A percentile compares a stretch with the other conserved stretches of the same genome.
phyloP scores from a whole-genome alignment of 2,888 invertebrate species.

The Acronicta alni region DNA sequence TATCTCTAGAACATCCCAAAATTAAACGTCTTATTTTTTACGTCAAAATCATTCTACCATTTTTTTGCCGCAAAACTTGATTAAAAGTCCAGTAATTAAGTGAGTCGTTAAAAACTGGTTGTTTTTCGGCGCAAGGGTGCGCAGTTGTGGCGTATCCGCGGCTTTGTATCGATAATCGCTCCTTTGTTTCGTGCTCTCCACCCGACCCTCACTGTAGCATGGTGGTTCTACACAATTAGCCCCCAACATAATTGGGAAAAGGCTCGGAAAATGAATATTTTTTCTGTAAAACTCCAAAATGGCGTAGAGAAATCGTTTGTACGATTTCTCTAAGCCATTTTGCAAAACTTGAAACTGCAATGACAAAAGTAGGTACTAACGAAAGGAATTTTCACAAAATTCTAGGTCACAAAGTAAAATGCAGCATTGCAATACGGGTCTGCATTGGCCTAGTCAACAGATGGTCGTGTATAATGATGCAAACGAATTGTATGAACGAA shows the following conservation, averaged over 20 bases:
- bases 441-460: neutral
- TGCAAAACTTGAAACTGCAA: too few species aligned
- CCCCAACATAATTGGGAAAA: too few species aligned
- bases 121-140: slow-evolving; percentile 34
- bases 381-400: slow-evolving; percentile 19
- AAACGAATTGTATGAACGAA: neutral
- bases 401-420: slow-evolving; percentile 10
- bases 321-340: slow-evolving; percentile 6
- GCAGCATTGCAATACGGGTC: neutral
- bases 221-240: slow-evolving; percentile 52
- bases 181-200: slow-evolving; percentile 44
- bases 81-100: slow-evolving; percentile 54
- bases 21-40: slow-evolving; percentile 32
- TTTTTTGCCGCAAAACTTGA: slow-evolving; percentile 45
- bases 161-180: slow-evolving; percentile 50
- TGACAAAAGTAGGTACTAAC: slow-evolving; percentile 1
- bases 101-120: slow-evolving; percentile 50
- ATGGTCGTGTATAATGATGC: neutral
- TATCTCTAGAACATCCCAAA: slow-evolving; percentile 8
- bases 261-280: too few species aligned
- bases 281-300: too few species aligned
- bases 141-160: slow-evolving; percentile 33
- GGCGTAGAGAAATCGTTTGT: too few species aligned
- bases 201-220: slow-evolving; percentile 31
- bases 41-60: slow-evolving; percentile 19